Evolutionary conservation across 2,888 invertebrate species (phyloP).

Genomic region (Flabesymbios commensalis): DNA sequence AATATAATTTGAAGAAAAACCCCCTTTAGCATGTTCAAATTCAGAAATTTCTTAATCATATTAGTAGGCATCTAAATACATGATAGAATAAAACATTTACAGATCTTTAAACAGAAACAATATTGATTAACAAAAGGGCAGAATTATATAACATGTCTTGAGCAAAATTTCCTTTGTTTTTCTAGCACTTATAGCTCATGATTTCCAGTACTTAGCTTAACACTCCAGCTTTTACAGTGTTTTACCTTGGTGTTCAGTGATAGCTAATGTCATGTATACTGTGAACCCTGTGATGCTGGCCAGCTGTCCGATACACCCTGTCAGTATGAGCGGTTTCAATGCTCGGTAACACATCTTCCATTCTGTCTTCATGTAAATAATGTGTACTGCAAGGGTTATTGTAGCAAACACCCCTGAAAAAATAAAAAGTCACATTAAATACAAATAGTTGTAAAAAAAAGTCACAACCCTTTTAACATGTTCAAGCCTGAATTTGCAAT

Average conservation of each 20-base stretch:
- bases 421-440: neutral
- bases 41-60: too few relatives aligned
- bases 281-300: conserved; percentile 52
- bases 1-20: too few relatives aligned
- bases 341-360: conserved; percentile 38
- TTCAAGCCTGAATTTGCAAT: too few relatives aligned
- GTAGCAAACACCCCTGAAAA: conserved; percentile 48
- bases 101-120: too few relatives aligned
- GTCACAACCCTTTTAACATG: too few relatives aligned
- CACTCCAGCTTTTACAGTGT: neutral
- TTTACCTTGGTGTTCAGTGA: conserved; percentile 48
- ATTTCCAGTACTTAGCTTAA: neutral
- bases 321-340: conserved; percentile 43
- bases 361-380: conserved; percentile 36
- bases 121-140: too few relatives aligned
- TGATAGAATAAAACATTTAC: too few relatives aligned
- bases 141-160: too few relatives aligned
- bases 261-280: conserved; percentile 49
- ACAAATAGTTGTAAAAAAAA: too few relatives aligned
- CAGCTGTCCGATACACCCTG: conserved; percentile 52
- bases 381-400: conserved; percentile 45
- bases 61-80: too few relatives aligned
- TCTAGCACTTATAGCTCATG: neutral
- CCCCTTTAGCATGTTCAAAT: too few relatives aligned
- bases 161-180: neutral